Evolutionary conservation across 2,113 vertebrate genomes (phyloP), one percentile per base, ranked within the genome.

Genomic region (Vanacampus margaritifer): DNA sequence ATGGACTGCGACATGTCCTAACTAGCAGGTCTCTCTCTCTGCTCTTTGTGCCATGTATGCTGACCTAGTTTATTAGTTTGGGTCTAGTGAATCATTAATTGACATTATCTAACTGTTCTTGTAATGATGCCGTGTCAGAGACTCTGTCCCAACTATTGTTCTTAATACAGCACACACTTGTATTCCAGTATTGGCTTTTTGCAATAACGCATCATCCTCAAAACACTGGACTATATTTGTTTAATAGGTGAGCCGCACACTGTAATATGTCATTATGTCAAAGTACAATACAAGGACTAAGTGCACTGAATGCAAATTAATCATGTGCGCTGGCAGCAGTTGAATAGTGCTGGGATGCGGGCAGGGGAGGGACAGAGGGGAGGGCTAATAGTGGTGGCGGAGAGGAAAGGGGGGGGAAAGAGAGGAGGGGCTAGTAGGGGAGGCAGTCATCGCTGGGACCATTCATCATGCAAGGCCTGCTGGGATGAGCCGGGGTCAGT

Each of bases 391-490:
- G 84, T 84, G 79, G 80, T 51, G 66, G 80, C 76, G 72, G 76
- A 70, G 76, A 75, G 64, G 83, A 82, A 76, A n/a, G n/a, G n/a
- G n/a, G n/a, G 83, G 63, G 65, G 79, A 85, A 80, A 81, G 81
- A 84, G 68, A 73, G 76, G 78, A 75, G 64, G 70, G 58, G 64
- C 53, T 46, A 65, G 77, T 78, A 69, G 83, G 80, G 80, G 85
- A 83, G 86, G 80, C 85, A 88, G 90, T 85, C 87, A 85, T 85
- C 78, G 83, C 79, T 74, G 81, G 77, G 85, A 84, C 89, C 89
- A 92, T 91, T 92, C 89, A 92, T 92, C 91, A 92, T 91, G 89
- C 87, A 87, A 69, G 89, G 91, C 87, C 89, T 91, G 87, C 89
- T 90, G 90, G 86, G 88, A 91, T 91, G 81, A 76, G 75, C 82